Evolutionary conservation across 2,888 invertebrate species (phyloP).

Genomic region (Nymphalis urticae): DNA sequence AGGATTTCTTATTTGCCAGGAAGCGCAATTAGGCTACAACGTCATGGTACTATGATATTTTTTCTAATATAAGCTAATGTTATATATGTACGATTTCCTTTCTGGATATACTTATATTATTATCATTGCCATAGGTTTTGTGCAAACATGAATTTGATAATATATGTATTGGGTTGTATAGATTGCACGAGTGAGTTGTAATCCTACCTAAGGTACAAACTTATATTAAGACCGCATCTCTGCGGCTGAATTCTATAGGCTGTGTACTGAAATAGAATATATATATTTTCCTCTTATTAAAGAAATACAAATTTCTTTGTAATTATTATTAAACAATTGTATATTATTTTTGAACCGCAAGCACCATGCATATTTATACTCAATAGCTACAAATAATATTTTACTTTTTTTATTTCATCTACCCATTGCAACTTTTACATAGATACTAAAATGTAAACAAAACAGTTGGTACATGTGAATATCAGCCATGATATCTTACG

Average conservation of each 20-base stretch:
- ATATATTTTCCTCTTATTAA: slow-evolving; percentile 17
- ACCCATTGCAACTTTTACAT: background rate
- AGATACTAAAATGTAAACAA: no score
- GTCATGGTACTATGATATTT: background rate
- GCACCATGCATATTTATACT: slow-evolving; percentile 5
- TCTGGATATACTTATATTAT: background rate
- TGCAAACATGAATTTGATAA: background rate
- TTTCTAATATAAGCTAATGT: background rate
- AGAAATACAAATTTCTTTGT: slow-evolving; percentile 15
- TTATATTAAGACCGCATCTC: slow-evolving; percentile 10
- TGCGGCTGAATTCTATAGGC: slow-evolving; percentile 28
- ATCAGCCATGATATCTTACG: no score
- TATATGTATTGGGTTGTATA: background rate
- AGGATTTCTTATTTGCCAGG: background rate
- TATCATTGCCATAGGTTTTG: background rate
- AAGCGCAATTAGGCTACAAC: background rate
- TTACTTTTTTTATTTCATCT: background rate
- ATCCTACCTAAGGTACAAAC: slow-evolving; percentile 29
- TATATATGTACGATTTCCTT: background rate
- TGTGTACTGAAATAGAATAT: slow-evolving; percentile 32
- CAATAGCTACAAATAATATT: background rate
- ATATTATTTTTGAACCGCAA: slow-evolving; percentile 2
- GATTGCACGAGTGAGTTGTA: slow-evolving; percentile 8
- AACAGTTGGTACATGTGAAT: no score
- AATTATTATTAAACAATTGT: slow-evolving; percentile 10